Conservation (phyloP, 2,113 vertebrate species). For the Synchiropus splendidus region DNA sequence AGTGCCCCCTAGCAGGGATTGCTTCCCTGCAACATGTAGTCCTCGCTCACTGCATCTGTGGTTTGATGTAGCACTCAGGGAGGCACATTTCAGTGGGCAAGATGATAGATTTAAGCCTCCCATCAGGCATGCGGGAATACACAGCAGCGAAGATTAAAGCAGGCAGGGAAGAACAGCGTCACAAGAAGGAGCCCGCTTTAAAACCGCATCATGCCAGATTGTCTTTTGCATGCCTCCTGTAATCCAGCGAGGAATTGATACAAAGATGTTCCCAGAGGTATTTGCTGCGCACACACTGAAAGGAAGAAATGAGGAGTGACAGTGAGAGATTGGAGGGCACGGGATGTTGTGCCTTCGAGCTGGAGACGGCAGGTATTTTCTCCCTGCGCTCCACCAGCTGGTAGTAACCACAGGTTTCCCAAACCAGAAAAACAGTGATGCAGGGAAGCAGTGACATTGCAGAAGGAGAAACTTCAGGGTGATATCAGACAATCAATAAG, state of each 20-base stretch:
- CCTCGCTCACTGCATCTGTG: conserved; percentile 32
- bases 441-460: conserved; percentile 50
- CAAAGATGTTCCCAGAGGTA: conserved; percentile 54
- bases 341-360: conserved; percentile 49
- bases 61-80: conserved; percentile 51
- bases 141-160: conserved; percentile 51
- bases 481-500: conserved; percentile 32
- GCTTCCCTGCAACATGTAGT: background rate
- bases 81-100: conserved; percentile 59
- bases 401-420: too few relatives aligned
- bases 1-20: conserved; percentile 70
- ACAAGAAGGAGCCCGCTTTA: conserved; percentile 50
- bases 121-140: conserved; percentile 61
- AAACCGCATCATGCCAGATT: conserved; percentile 56
- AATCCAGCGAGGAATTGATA: conserved; percentile 63
- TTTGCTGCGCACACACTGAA: conserved; percentile 27
- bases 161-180: conserved; percentile 45
- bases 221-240: conserved; percentile 56
- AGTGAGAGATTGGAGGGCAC: conserved; percentile 47
- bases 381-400: conserved; percentile 13
- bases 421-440: conserved; percentile 31
- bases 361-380: conserved; percentile 43
- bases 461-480: conserved; percentile 51
- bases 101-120: conserved; percentile 64
- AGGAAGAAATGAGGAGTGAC: conserved; percentile 52